phyloP scores from a whole-genome alignment of 1,140 invertebrate genomes.

The Andricus grossulariae region DNA sequence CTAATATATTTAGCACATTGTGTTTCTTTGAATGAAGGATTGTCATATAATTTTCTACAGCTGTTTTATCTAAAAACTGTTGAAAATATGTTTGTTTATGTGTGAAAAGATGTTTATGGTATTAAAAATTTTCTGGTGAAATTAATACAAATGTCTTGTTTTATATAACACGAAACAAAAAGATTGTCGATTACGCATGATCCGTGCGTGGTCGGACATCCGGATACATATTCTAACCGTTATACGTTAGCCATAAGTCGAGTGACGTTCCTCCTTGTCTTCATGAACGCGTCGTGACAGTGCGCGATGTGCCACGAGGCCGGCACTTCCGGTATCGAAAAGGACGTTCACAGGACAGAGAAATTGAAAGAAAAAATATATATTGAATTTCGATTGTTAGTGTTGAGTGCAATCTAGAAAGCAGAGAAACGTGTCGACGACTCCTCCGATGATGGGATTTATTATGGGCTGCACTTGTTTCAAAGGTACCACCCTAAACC shows the following conservation, averaged over 20 bases:
- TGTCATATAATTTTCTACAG: no score
- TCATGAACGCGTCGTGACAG: conserved; percentile 51
- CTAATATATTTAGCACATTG: no score
- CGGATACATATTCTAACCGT: conserved; percentile 52
- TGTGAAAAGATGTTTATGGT: no score
- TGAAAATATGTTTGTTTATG: no score
- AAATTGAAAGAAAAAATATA: conserved; percentile 42
- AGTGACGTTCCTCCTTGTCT: conserved; percentile 45
- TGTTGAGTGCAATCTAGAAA: conserved; percentile 45
- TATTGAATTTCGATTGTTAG: conserved; percentile 43
- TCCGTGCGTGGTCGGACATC: background rate
- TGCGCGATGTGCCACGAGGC: conserved; percentile 61
- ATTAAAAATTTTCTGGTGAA: no score
- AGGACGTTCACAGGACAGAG: conserved; percentile 44
- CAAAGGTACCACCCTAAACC: conserved; percentile 82
- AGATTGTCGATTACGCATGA: background rate
- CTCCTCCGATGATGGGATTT: conserved; percentile 85
- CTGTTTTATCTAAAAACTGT: no score
- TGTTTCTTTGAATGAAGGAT: no score
- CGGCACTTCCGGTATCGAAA: conserved; percentile 50
- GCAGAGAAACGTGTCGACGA: conserved; percentile 46
- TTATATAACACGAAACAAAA: background rate
- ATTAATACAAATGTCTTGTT: no score
- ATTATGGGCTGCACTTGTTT: conserved; percentile 93
- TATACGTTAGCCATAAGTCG: conserved; percentile 45